Evolutionary conservation across 1,140 invertebrate species (phyloP), one percentile per base, ranked within the genome.

Genomic region (Danaus melanippus): DNA sequence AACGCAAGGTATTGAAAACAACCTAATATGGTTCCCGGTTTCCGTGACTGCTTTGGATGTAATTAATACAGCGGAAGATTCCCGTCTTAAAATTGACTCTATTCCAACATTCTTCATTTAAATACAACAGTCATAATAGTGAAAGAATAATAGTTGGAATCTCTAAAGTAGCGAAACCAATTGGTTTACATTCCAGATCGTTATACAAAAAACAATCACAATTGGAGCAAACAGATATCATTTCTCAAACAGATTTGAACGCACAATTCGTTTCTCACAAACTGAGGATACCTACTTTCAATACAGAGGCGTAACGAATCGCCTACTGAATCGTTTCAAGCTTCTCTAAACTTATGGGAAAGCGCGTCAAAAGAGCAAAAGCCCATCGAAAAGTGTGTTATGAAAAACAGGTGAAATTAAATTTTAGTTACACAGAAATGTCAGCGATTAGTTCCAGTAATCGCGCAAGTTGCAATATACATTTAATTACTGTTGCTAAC

Each of bases 31-130:
- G 56, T 65, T 62, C 71, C 64, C 69, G 53, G 72, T 63, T 63
- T 69, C 74, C 68, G 71, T 73, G 73, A 76, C 71, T 46, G 54
- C 57, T 67, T 69, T 64, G 51, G 47, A 62, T 52, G 46, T 80
- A 83, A 80, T 80, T 80, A 68, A 66, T 76, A 76, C 71, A 70
- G 62, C 69, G 69, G 64, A 76, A 69, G 66, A 49, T 51, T 61
- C 46, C 7, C 21, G 2, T 32, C 21, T 32, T 32, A 32, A 32
- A 32, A 32, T 32, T 32, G 21, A 3, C 4, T 32, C 21, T 32
- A 8, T 32, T 4, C 21, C 21, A 32, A 32, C 2, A 32, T 32
- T 32, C 21, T 32, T 32, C 21, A 32, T 32, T 32, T 32, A 32
- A 32, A 32, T 32, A 32, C 21, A 32, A 32, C 21, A 32, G 21